These are phyloP conservation scores for Perodicticus potto DNA, from an alignment of 2,797 vertebrate genomes.

Conservation along the genomic window DNA sequence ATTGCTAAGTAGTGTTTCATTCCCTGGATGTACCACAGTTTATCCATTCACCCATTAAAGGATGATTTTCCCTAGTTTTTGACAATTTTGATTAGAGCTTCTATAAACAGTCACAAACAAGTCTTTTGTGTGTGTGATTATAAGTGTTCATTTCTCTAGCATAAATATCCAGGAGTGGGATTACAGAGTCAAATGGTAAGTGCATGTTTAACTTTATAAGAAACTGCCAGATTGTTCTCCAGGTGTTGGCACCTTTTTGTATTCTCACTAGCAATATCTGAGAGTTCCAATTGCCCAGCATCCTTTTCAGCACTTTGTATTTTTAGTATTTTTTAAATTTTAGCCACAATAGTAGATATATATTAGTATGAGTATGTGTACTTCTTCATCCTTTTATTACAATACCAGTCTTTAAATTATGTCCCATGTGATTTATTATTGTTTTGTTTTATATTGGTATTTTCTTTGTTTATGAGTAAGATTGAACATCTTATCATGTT, in stretches of 20 bases:
- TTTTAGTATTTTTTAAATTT: not conserved
- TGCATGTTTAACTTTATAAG: not conserved
- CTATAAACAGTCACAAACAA: not conserved
- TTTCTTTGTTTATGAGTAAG: not conserved
- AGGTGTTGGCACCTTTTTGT: not conserved
- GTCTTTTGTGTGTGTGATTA: not conserved
- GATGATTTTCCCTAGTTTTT: not conserved
- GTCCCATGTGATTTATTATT: slow-evolving; percentile 14
- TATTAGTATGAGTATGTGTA: not conserved
- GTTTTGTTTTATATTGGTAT: not conserved
- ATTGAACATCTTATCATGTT: not conserved
- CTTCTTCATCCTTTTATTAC: not conserved
- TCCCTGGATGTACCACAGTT: not conserved
- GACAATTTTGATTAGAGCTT: not conserved
- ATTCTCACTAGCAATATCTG: not conserved
- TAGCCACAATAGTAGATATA: not conserved
- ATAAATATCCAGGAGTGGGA: not conserved
- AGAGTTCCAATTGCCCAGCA: not conserved
- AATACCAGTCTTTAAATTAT: slow-evolving; percentile 23
- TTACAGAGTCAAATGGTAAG: not conserved
- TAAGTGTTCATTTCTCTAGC: slow-evolving; percentile 51
- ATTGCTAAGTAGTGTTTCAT: not conserved
- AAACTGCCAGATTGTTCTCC: not conserved
- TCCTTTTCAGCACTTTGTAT: not conserved
- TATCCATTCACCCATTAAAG: not conserved